These are phyloP conservation scores for Meloidogyne hapla DNA, from an alignment of 1,140 invertebrate species.

Conservation along the genomic window DNA sequence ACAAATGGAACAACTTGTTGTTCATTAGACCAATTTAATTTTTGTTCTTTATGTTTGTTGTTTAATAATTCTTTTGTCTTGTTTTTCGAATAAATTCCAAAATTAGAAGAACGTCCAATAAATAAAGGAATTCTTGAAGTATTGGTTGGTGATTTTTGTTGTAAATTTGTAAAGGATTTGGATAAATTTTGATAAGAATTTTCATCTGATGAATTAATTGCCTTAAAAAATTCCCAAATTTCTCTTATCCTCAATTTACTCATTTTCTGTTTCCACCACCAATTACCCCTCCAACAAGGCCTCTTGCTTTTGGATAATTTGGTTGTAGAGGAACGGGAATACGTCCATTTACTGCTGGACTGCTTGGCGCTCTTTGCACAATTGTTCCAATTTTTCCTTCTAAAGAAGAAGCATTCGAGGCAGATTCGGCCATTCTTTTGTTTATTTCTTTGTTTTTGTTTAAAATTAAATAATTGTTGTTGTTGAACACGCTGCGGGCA, in stretches of 20 bases:
- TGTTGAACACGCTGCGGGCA: slow-evolving; percentile 53
- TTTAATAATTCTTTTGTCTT: neutral
- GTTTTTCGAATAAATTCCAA: neutral
- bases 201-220: neutral
- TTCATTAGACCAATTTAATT: neutral
- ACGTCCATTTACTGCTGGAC: slow-evolving; percentile 6
- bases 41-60: neutral
- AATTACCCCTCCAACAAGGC: slow-evolving; percentile 33
- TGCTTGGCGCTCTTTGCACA: neutral
- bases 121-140: neutral
- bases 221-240: neutral
- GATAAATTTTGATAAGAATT: neutral
- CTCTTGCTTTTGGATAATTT: slow-evolving; percentile 43
- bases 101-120: neutral
- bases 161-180: neutral
- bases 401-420: neutral
- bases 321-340: neutral
- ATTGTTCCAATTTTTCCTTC: slow-evolving; percentile 10
- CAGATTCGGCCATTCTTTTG: slow-evolving; percentile 10
- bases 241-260: neutral
- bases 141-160: neutral
- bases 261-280: neutral
- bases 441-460: slow-evolving; percentile 7
- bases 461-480: neutral
- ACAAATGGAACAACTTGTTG: neutral